These are phyloP conservation scores for Brachystomella parvula DNA, from an alignment of 1,140 invertebrate species.

Conservation along the genomic window DNA sequence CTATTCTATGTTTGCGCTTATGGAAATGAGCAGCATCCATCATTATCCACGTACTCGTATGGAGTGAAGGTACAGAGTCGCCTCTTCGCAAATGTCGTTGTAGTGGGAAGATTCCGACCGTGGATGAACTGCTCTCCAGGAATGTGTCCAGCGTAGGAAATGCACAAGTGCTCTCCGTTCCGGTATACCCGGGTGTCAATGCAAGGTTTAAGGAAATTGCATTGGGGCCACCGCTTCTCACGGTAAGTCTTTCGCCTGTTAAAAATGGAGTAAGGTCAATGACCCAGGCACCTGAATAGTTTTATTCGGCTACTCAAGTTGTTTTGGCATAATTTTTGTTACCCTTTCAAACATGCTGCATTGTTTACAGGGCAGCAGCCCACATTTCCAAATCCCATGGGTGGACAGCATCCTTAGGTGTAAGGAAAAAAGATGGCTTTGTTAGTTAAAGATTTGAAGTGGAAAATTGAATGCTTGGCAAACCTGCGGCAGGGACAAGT, in stretches of 20 bases:
- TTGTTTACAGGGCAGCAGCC: neutral
- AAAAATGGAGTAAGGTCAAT: no score
- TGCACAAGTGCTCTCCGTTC: conserved; percentile 19
- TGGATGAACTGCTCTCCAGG: conserved; percentile 23
- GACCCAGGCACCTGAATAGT: no score
- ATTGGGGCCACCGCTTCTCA: conserved; percentile 25
- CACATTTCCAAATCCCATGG: conserved; percentile 1
- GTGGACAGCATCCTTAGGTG: neutral
- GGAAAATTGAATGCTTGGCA: neutral
- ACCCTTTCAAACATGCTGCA: neutral
- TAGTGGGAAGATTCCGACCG: conserved; percentile 22
- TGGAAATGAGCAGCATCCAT: conserved; percentile 20
- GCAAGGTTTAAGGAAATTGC: conserved; percentile 28
- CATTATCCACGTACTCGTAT: conserved; percentile 24
- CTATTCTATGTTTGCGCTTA: no score
- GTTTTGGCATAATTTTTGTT: no score
- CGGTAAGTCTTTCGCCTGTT: conserved; percentile 12
- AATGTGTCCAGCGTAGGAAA: conserved; percentile 28
- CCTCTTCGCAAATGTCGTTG: conserved; percentile 25
- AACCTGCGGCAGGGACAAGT: neutral
- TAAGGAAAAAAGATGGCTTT: neutral
- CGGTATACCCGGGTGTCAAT: conserved; percentile 24
- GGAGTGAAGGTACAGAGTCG: conserved; percentile 20
- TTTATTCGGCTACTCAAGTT: no score
- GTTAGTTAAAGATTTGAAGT: neutral